Percentiles rank a stretch among this genome's conserved stretches.
These are phyloP conservation scores for Hydrolagus affinis DNA, from an alignment of 2,113 vertebrate genomes.

Conservation along the genomic window DNA sequence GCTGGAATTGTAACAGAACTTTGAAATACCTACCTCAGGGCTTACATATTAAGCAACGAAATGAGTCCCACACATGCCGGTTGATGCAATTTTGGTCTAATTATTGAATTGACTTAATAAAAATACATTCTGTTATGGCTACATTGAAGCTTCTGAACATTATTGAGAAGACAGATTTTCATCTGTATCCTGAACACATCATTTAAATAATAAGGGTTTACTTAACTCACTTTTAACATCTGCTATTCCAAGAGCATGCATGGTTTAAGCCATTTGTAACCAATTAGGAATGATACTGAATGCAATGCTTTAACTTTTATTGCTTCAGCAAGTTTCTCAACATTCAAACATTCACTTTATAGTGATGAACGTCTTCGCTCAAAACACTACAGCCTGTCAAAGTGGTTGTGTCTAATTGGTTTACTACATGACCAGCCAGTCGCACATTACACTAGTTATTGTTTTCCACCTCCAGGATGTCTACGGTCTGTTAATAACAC, in stretches of 20 bases:
- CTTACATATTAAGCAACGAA: conserved; percentile 41
- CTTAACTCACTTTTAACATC: background rate
- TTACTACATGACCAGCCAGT: too few species aligned
- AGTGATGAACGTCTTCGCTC: too few species aligned
- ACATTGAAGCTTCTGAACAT: background rate
- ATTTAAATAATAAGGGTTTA: background rate
- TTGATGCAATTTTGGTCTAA: conserved; percentile 45
- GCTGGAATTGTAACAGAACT: conserved; percentile 39
- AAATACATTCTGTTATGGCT: background rate
- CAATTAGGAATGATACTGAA: too few species aligned
- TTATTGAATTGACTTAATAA: conserved; percentile 21
- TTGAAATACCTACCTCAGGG: conserved; percentile 37
- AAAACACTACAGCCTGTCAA: too few species aligned
- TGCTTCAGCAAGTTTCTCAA: too few species aligned
- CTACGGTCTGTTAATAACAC: too few species aligned
- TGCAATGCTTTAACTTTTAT: too few species aligned
- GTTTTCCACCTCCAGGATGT: too few species aligned
- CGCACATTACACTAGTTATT: too few species aligned
- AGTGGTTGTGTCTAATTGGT: too few species aligned
- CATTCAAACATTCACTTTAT: too few species aligned
- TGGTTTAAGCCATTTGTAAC: too few species aligned
- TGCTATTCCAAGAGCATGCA: background rate
- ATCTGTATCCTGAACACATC: background rate
- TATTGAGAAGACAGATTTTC: background rate
- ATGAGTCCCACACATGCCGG: conserved; percentile 38